A percentile compares a stretch with the other conserved stretches of the same genome.
phyloP scores from a whole-genome alignment of 2,113 vertebrate species.

The Bambusicola thoracicus region DNA sequence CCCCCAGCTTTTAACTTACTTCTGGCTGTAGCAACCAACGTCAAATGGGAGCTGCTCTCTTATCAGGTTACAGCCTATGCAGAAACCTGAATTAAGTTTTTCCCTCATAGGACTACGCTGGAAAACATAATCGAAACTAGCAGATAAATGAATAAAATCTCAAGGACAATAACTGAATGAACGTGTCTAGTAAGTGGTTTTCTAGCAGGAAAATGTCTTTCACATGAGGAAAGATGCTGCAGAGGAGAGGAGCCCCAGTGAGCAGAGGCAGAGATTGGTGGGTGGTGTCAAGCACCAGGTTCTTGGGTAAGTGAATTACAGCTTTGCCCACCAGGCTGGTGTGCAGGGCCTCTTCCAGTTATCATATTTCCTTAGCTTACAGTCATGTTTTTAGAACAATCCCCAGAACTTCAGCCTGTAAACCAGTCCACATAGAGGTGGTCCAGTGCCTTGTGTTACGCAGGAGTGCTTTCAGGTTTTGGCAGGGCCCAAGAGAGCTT shows the following conservation, averaged over 20 bases:
- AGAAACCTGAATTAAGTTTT: neutral
- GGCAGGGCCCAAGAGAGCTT: neutral
- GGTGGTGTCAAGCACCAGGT: neutral
- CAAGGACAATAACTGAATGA: constrained; percentile 22
- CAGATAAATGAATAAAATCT: constrained; percentile 30
- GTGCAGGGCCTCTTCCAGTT: neutral
- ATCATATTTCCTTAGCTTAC: neutral
- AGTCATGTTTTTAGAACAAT: neutral
- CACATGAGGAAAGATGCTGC: neutral
- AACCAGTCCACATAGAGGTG: neutral
- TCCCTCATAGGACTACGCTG: neutral
- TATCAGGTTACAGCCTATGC: constrained; percentile 14
- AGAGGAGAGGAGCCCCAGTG: neutral
- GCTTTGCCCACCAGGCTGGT: neutral
- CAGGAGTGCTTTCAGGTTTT: neutral
- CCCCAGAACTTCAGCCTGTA: neutral
- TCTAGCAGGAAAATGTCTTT: neutral
- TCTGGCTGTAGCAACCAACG: neutral
- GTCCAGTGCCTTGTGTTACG: fast-evolving
- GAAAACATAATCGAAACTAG: constrained; percentile 45
- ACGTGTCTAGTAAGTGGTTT: neutral
- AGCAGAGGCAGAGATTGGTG: neutral
- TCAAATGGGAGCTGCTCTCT: neutral
- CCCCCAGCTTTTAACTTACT: neutral
- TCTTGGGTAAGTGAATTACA: neutral